phyloP scores from a whole-genome alignment of 2,888 invertebrate species.

The Leptogaster cylindrica region DNA sequence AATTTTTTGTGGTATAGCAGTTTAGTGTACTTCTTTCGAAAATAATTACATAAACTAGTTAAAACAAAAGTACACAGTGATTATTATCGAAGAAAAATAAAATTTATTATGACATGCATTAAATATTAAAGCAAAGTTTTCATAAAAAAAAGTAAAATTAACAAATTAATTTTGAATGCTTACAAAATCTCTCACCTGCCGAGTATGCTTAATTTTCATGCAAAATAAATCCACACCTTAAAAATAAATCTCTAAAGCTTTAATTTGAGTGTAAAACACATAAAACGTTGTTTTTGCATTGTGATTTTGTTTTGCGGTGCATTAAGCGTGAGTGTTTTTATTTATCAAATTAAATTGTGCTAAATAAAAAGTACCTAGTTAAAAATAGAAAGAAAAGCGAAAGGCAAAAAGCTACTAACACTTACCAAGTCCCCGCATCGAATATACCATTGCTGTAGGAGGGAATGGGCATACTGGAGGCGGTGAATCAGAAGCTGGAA shows the following conservation, averaged over 20 bases:
- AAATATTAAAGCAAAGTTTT: slow-evolving; percentile 3
- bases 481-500: slow-evolving; percentile 62
- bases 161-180: not conserved
- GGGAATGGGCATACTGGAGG: slow-evolving; percentile 69
- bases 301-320: slow-evolving; percentile 17
- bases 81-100: not conserved
- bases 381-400: slow-evolving; percentile 51
- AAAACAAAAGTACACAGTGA: too few species aligned
- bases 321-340: slow-evolving; percentile 6
- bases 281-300: slow-evolving; percentile 2
- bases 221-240: slow-evolving; percentile 28
- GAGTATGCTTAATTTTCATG: not conserved
- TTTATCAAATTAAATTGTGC: slow-evolving; percentile 44
- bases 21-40: too few species aligned
- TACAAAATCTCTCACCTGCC: slow-evolving; percentile 31
- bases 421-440: slow-evolving; percentile 64
- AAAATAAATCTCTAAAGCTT: slow-evolving; percentile 1
- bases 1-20: too few species aligned
- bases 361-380: slow-evolving; percentile 45
- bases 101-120: not conserved
- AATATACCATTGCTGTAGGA: slow-evolving; percentile 83
- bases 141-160: not conserved
- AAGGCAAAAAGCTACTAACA: slow-evolving; percentile 58
- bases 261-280: slow-evolving; percentile 11
- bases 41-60: too few species aligned